These are phyloP conservation scores for Ischnus inquisitorius DNA, from an alignment of 2,888 invertebrate species.

Conservation along the genomic window DNA sequence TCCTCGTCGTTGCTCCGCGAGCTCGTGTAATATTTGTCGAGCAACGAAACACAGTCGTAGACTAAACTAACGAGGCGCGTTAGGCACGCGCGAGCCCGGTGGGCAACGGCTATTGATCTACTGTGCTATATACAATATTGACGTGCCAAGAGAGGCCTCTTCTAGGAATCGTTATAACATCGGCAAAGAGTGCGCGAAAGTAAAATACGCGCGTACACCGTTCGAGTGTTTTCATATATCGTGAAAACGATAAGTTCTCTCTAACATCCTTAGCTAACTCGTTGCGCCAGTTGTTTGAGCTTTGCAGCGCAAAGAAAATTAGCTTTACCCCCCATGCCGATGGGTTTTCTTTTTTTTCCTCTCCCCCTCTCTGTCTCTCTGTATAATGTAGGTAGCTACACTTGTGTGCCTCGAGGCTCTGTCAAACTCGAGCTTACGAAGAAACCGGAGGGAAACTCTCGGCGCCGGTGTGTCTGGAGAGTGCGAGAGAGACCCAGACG, in stretches of 20 bases:
- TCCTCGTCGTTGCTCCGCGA: background rate
- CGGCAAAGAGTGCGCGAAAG: slow-evolving; percentile 9
- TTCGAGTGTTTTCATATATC: background rate
- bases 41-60: background rate
- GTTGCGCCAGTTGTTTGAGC: background rate
- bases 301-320: slow-evolving; percentile 7
- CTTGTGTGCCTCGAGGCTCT: slow-evolving; percentile 30
- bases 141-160: background rate
- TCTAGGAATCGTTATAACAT: background rate
- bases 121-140: background rate
- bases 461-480: slow-evolving; percentile 60
- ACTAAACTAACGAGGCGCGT: background rate
- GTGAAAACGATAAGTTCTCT: slow-evolving; percentile 2
- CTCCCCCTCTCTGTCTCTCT: background rate
- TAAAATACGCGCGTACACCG: background rate
- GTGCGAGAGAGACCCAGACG: slow-evolving; percentile 30
- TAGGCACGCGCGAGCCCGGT: background rate
- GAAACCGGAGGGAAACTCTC: slow-evolving; percentile 49
- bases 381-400: slow-evolving; percentile 17
- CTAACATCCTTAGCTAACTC: background rate
- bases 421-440: slow-evolving; percentile 54
- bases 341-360: slow-evolving; percentile 14
- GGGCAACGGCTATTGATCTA: no score
- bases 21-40: background rate
- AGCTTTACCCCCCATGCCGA: background rate